Evolutionary conservation across 1,140 invertebrate species (phyloP).

Genomic region (Apis dorsata): DNA sequence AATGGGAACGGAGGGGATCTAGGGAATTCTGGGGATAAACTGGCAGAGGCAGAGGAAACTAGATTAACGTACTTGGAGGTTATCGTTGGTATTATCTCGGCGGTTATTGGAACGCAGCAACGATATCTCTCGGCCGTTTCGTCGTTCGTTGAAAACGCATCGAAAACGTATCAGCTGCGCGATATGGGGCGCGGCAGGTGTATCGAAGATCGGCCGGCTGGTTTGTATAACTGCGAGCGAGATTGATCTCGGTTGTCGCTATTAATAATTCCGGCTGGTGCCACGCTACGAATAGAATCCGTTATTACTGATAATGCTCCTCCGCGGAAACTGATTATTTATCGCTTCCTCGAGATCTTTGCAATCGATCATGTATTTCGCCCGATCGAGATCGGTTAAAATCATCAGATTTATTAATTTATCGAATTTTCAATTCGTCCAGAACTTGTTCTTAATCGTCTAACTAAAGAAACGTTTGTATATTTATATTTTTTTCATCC

Average conservation of each 20-base stretch:
- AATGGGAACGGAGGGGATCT: not conserved
- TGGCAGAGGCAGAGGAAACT: conserved; percentile 17
- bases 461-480: too few species aligned
- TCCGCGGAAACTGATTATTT: not conserved
- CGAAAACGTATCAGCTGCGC: not conserved
- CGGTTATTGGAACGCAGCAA: not conserved
- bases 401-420: too few species aligned
- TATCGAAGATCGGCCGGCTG: conserved; percentile 55
- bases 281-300: conserved; percentile 26
- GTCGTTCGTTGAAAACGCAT: not conserved
- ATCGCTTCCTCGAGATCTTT: not conserved
- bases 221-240: conserved; percentile 52
- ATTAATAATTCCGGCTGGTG: conserved; percentile 60
- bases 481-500: too few species aligned
- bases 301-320: not conserved
- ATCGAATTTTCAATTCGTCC: too few species aligned
- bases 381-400: too few species aligned
- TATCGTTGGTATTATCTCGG: conserved; percentile 30
- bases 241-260: conserved; percentile 54
- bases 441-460: too few species aligned
- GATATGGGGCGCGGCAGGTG: conserved; percentile 1
- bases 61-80: conserved; percentile 41
- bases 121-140: not conserved
- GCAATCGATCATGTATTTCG: not conserved
- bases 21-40: conserved; percentile 18